Base-by-base conservation (phyloP, 1,140 invertebrate species). In the Thrips palmi region DNA sequence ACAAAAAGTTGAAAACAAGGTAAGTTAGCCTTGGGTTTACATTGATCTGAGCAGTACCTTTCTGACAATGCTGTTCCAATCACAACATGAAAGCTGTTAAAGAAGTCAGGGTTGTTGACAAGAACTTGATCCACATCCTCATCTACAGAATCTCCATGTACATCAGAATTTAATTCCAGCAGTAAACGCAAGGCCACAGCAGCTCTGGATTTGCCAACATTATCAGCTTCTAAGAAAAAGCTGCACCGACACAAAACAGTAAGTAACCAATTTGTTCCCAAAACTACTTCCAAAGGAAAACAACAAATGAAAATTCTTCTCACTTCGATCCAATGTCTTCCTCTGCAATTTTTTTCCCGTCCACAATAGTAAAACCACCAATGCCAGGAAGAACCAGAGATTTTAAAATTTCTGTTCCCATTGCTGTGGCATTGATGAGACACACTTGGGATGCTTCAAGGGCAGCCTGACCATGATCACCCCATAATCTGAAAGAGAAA, bases 321-420 rank as follows among this genome's bases (percentile, higher is more conserved):
- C 69, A 87, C 82, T 96, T 96, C 47, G 78, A 79, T 18, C 87
- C 89, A 43, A 92, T 70, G 61, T 97, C 91, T 58, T 92, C 84
- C 41, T 85, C 79, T 17, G 68, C 77, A 1, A 88, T 70, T 50
- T 75, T 79, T 49, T 77, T 71, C 11, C 79, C 81, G 70, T 98
- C 94, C 6, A 96, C 75, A 47, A 97, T 87, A 1, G 89, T 96
- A 47, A 97, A 89, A n/a, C 83, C 77, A 40, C 92, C 89, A 50
- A 97, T 79, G 10, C 91, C 92, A 37, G 93, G 89, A 21, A 97
- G 60, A 12, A 97, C 79, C 8, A 97, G 65, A 33, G 86, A 88
- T 61, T 97, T 97, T 17, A 97, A 58, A 36, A 87, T 78, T 68
- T 98, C 94, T 28, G 88, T 93, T 21, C 92, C 92, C 35, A 91